Evolutionary conservation across 2,888 invertebrate species (phyloP), one percentile per base, ranked within the genome.

Genomic region (Cremastinae sp.): DNA sequence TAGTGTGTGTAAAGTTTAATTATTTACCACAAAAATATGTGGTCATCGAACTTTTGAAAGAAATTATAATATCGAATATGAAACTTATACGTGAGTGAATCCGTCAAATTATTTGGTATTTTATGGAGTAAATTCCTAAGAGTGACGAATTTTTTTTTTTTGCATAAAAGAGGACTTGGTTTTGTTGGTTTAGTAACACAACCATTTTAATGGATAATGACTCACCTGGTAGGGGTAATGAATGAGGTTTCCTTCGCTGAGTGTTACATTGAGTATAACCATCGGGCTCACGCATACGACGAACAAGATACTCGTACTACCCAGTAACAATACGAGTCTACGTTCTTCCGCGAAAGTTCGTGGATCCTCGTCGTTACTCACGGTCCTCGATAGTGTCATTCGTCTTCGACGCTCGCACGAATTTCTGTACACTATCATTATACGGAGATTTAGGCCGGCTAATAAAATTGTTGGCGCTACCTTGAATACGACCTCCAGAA

Each of bases 221-320:
- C 88, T 88, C 85, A 93, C 93, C 91, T 94, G 94, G 87, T 94
- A 94, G 43, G 93, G 91, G 85, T 92, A 93, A 80, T 91, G 91
- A 45, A 91, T 91, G 80, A 93, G 89, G 84, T 93, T 93, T 75
- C 91, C 91, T 80, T 93, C 92, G 36, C 93, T 93, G 78, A 94
- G 90, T 9, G 94, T 94, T 79, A 94, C 92, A 83, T 94, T 94
- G 10, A 94, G 90, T 78, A 94, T 93, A 65, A 94, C 93, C 94
- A 94, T 94, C 0, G 94, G 94, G 12, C 93, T 94, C 36, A 94
- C 93, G 87, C 94, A 94, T 14, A 94, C 91, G 58, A 94, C 90
- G 87, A 94, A 94, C 49, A 94, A 87, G 61, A 94, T 92, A 79
- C 93, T 93, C 2, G 94, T 94, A 74, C 93, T 93, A 34, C 93